phyloP scores from a whole-genome alignment of 1,140 invertebrate species.

The Drosophila chauvacae region DNA sequence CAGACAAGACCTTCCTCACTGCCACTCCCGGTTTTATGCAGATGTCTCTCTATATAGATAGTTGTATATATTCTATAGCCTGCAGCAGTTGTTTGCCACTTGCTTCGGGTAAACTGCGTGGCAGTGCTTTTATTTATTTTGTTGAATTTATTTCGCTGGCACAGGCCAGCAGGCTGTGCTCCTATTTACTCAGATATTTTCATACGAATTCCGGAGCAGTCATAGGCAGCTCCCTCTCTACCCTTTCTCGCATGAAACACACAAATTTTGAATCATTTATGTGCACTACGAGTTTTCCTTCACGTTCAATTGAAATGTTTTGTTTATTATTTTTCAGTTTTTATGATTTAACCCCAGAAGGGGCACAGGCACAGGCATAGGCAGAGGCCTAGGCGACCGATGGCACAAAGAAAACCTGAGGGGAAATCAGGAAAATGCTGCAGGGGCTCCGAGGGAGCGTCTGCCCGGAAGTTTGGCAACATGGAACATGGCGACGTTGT shows the following conservation, averaged over 20 bases:
- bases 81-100: constrained; percentile 22
- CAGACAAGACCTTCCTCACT: constrained; percentile 45
- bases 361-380: constrained; percentile 1
- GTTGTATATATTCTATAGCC: constrained; percentile 1
- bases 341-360: constrained; percentile 79
- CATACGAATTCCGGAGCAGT: constrained; percentile 57
- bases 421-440: constrained; percentile 14
- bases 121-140: constrained; percentile 49
- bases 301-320: constrained; percentile 81
- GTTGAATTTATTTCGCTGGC: constrained; percentile 17
- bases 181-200: constrained; percentile 69
- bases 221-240: constrained; percentile 3
- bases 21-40: constrained; percentile 21
- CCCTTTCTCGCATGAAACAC: constrained; percentile 21
- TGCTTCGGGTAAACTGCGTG: constrained; percentile 23
- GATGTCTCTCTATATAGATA: constrained; percentile 22
- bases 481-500: constrained; percentile 9
- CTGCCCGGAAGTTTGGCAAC: constrained; percentile 78
- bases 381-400: neutral
- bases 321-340: constrained; percentile 81
- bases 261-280: constrained; percentile 68
- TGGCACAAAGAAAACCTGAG: constrained; percentile 29
- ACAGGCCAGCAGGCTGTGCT: constrained; percentile 17
- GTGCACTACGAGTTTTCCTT: constrained; percentile 76
- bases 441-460: constrained; percentile 19